Base-by-base conservation (phyloP, 2,113 vertebrate genomes). In the Strigops habroptila region DNA sequence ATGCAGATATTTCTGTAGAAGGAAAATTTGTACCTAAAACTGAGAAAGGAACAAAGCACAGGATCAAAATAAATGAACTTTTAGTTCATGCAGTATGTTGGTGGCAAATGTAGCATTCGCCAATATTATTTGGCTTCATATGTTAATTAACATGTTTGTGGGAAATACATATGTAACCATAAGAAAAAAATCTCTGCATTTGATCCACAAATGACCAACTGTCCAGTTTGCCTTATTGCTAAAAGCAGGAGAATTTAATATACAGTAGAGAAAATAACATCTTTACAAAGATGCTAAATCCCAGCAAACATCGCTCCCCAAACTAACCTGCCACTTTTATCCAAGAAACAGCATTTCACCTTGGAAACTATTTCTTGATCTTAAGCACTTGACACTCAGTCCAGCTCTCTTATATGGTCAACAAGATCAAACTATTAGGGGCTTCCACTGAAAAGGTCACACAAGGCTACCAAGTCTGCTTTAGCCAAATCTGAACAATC, bases 401-500 rank as follows among this genome's bases (percentile, higher is more conserved):
- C 23, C 51, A 70, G 57, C 86, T 91, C 46, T 59, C 62, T 48
- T n/a, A 35, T 44, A 8, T 37, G 57, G 89, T 64, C 81, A 82
- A 25, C 51, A 64, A 84, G 48, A 60, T 70, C 60, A 71, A 30
- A 51, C 48, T 83, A 6, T 53, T 43, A 55, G 88, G 35, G 60
- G 37, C 31, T 60, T 82, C 30, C 60, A 14, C 31, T 41, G 31
- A 75, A n/a, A 77, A 91, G 35, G 83, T 74, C 64, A 67, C 55
- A 63, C n/a, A 35, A 44, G 43, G 65, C 43, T 97, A 52, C 84
- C 51, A 64, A 37, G 33, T 39, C 69, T 88, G 35, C 48, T 78
- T 68, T 71, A 84, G 73, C 44, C 74, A 84, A 71, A 93, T 55
- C 60, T 75, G 92, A 92, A 52, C 83, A 75, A 57, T 75, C 55